Evolutionary conservation across 1,140 invertebrate genomes (phyloP), one percentile per base, ranked within the genome.

Genomic region (Drosophila rhopaloa): DNA sequence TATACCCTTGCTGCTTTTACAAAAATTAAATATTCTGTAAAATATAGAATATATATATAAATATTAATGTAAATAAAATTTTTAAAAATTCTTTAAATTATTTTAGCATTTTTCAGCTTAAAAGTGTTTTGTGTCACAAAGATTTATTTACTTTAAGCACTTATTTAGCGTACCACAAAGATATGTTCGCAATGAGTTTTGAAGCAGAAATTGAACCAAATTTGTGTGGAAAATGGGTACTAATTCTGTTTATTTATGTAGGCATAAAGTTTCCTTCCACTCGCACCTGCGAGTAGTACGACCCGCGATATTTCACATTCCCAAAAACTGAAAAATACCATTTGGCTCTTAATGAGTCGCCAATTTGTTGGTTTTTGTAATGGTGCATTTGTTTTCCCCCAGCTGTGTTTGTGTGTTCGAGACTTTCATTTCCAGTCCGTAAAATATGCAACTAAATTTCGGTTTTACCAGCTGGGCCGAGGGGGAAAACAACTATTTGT

Each of bases 391-490:
- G 10, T 10, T 32, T 66, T n/a, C n/a, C 63, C 19, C 11, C 11
- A 9, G n/a, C 11, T n/a, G 9, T 32, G n/a, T 11, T 7, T 7
- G 4, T 47, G 55, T 2, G 43, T 11, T 67, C 51, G n/a, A 41
- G 66, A 59, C 56, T 51, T 67, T 77, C 41, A 65, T 46, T 37
- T 41, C 9, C 47, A 47, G 56, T 38, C 67, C 48, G 24, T 75
- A 65, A 57, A 76, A 58, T 76, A 58, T 66, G 71, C 60, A 75
- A 76, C 59, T 66, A 58, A 48, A 56, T 71, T 54, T 67, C 19
- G 43, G 48, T 68, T 48, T 11, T 14, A 13, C 19, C 46, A 38
- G 47, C 46, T 53, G 46, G 19, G 7, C 24, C 7, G 2, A 1
- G 29, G 3, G 8, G 27, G 13, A 56, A 57, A 63, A 44, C 41